phyloP scores from a whole-genome alignment of 2,797 vertebrate species.

The Clarias pachynema region DNA sequence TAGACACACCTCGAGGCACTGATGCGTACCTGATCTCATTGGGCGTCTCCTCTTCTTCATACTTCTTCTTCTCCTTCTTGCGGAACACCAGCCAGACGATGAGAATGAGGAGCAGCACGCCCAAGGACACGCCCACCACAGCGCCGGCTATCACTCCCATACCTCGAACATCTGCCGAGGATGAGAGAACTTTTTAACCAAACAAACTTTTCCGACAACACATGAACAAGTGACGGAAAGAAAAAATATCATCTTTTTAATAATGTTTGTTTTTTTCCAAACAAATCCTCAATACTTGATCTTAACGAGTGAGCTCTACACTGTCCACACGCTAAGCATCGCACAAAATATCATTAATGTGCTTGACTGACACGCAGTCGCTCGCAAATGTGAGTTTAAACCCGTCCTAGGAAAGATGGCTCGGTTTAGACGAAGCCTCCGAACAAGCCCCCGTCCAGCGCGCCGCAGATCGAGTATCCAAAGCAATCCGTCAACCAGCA shows the following conservation, averaged over 20 bases:
- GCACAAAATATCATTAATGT: not conserved
- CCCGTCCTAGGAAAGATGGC: not conserved
- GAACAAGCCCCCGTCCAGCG: not conserved
- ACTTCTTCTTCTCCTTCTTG: conserved; percentile 83
- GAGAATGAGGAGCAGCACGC: conserved; percentile 75
- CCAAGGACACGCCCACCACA: conserved; percentile 76
- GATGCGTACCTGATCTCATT: conserved; percentile 83
- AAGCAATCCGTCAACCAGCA: conserved; percentile 35
- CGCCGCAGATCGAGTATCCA: conserved; percentile 1
- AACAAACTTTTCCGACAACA: not conserved
- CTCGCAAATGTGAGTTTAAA: not conserved
- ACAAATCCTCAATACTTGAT: not conserved
- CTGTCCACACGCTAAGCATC: not conserved
- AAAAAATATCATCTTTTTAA: too few relatives aligned
- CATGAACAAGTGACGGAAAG: too few relatives aligned
- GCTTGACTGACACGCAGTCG: not conserved
- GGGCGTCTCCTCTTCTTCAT: conserved; percentile 85
- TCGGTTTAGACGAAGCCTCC: not conserved
- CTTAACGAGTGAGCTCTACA: too few relatives aligned
- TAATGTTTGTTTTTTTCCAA: too few relatives aligned
- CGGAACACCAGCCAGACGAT: conserved; percentile 79
- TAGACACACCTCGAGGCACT: not conserved
- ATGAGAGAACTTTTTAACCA: not conserved
- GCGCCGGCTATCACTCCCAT: conserved; percentile 79
- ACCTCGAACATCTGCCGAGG: conserved; percentile 73